Percentiles rank a stretch among this genome's conserved stretches.
phyloP scores from a whole-genome alignment of 2,888 invertebrate genomes.

The Odontothrips loti region DNA sequence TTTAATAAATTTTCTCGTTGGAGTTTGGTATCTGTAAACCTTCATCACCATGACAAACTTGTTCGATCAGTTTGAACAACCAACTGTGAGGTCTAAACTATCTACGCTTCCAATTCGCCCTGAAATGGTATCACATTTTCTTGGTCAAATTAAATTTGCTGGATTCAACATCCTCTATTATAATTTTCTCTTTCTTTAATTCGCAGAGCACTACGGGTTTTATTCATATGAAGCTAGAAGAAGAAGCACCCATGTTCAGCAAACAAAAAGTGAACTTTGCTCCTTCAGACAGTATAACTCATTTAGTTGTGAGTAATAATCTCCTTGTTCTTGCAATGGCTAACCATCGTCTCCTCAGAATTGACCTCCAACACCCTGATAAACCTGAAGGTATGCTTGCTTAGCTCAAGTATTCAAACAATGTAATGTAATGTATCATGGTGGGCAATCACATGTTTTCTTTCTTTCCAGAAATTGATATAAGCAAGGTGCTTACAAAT shows the following conservation, averaged over 20 bases:
- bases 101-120: slow-evolving; percentile 41
- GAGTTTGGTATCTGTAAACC: not conserved
- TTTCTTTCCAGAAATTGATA: slow-evolving; percentile 63
- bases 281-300: slow-evolving; percentile 72
- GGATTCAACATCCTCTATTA: slow-evolving; percentile 23
- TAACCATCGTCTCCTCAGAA: slow-evolving; percentile 71
- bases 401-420: slow-evolving; percentile 10
- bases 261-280: slow-evolving; percentile 77
- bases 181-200: slow-evolving; percentile 40
- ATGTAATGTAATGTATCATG: slow-evolving; percentile 28
- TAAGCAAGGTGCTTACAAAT: slow-evolving; percentile 57
- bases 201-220: slow-evolving; percentile 46
- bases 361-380: slow-evolving; percentile 75
- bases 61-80: slow-evolving; percentile 37
- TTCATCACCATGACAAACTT: not conserved
- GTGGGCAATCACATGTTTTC: slow-evolving; percentile 25
- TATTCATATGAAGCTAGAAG: slow-evolving; percentile 59
- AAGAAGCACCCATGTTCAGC: slow-evolving; percentile 79
- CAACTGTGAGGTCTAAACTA: slow-evolving; percentile 44
- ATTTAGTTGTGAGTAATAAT: slow-evolving; percentile 76
- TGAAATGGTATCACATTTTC: slow-evolving; percentile 48
- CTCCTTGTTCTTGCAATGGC: slow-evolving; percentile 79
- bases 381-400: slow-evolving; percentile 64
- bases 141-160: slow-evolving; percentile 31
- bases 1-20: not conserved